Evolutionary conservation across 2,888 invertebrate genomes (phyloP), one percentile per base, ranked within the genome.

Genomic region (Sialis lutaria): DNA sequence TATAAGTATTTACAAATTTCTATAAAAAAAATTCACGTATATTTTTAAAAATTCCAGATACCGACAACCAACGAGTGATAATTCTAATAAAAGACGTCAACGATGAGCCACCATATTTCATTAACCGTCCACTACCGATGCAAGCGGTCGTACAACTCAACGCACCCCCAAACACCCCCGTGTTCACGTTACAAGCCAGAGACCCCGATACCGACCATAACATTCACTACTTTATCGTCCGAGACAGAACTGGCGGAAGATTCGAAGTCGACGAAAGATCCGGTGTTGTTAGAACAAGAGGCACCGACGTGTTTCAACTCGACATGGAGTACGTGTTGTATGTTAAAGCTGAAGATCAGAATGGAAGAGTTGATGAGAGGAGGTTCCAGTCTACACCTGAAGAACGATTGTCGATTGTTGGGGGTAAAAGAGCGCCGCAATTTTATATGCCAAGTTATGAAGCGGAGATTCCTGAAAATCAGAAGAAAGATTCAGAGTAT

Each of bases 201-300:
- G 96, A 97, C 64, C 95, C 95, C 4, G 93, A 95, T 62, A 92
- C 92, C 1, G 93, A 92, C 67, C 90, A 92, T 64, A 89, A 90
- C 62, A 91, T 95, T 53, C 91, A 91, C 64, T 92, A 95, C 66
- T 92, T 93, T 68, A 91, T 96, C 56, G 90, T 92, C 32, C 73
- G 95, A 55, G 92, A 93, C 65, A 72, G 92, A 55, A 92, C 82
- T 1, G 82, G 82, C 0, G 80, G 80, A 33, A 59, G 75, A 46
- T 89, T 89, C 60, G 88, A 89, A 64, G 88, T 89, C 40, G 90
- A 91, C 59, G 89, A 90, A 65, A 71, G 91, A 47, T 90, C 90
- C 0, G 92, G 92, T 1, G 92, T 92, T 33, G 92, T 92, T 33
- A 75, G 92, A 37, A 92, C 92, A 0, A 74, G 89, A 48, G 92